phyloP scores from a whole-genome alignment of 2,113 vertebrate species.

The Brachypodius melanocephalos region DNA sequence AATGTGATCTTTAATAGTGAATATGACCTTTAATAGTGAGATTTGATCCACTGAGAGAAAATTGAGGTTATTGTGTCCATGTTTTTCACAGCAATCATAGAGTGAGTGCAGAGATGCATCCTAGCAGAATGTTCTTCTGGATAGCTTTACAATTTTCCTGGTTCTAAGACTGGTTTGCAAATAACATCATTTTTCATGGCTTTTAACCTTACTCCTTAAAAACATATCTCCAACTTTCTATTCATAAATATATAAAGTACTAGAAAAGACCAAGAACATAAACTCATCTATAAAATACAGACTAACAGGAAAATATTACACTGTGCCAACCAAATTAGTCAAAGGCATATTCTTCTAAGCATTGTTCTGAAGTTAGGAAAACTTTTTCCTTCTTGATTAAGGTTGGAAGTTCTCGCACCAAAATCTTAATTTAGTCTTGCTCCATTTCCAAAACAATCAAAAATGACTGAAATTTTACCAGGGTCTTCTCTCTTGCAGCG shows the following conservation, averaged over 20 bases:
- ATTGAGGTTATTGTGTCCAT: neutral
- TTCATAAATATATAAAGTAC: neutral
- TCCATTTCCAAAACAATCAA: neutral
- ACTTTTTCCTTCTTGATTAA: neutral
- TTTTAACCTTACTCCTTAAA: neutral
- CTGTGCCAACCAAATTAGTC: neutral
- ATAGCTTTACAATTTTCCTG: neutral
- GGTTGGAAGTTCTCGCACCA: neutral
- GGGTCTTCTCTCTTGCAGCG: neutral
- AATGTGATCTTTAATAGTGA: neutral
- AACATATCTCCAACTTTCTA: neutral
- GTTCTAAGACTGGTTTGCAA: neutral
- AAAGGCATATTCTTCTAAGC: neutral
- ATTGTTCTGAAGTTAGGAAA: neutral
- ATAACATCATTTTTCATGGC: neutral
- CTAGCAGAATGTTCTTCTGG: neutral
- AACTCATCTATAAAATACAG: neutral
- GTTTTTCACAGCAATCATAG: neutral
- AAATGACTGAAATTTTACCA: neutral
- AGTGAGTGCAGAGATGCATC: neutral
- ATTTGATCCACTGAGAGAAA: neutral
- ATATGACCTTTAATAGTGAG: neutral
- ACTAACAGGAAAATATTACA: neutral
- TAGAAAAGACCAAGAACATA: neutral
- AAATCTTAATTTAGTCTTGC: neutral